phyloP scores from a whole-genome alignment of 2,113 vertebrate genomes.

The Triplophysa tibetana region DNA sequence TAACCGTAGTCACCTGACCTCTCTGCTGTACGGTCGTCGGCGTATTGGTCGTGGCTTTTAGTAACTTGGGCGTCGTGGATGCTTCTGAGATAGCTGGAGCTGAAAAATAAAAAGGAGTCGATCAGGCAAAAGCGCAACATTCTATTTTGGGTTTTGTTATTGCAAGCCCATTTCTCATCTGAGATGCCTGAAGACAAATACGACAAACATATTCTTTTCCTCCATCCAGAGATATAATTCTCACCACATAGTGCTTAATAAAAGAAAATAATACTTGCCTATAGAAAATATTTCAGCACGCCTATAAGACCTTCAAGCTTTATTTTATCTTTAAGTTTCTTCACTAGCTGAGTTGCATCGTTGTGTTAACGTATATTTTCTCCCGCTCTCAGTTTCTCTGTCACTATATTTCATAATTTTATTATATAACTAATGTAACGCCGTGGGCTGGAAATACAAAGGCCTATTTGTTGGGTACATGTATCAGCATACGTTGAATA shows the following conservation, averaged over 20 bases:
- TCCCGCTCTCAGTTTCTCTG: conserved; percentile 55
- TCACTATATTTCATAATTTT: conserved; percentile 59
- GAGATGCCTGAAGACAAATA: not conserved
- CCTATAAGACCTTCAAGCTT: conserved; percentile 62
- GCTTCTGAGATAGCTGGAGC: conserved; percentile 89
- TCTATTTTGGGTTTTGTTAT: not conserved
- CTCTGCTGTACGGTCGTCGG: conserved; percentile 81
- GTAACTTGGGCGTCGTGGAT: conserved; percentile 81
- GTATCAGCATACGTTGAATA: not conserved
- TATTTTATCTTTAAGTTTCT: conserved; percentile 77
- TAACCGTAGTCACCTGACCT: conserved; percentile 80
- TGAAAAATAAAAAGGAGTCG: conserved; percentile 61
- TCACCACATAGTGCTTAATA: conserved; percentile 69
- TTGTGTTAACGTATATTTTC: conserved; percentile 63
- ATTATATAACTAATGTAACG: conserved; percentile 62
- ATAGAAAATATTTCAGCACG: not conserved
- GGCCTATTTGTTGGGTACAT: conserved; percentile 49
- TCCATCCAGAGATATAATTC: conserved; percentile 57
- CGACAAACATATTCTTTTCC: not conserved
- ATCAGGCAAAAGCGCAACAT: not conserved
- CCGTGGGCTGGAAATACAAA: conserved; percentile 57
- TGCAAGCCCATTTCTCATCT: not conserved
- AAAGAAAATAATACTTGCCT: conserved; percentile 74
- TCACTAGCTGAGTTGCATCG: conserved; percentile 46
- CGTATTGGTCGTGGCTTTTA: conserved; percentile 85